phyloP scores from a whole-genome alignment of 2,113 vertebrate genomes.

The Serilophus lunatus region DNA sequence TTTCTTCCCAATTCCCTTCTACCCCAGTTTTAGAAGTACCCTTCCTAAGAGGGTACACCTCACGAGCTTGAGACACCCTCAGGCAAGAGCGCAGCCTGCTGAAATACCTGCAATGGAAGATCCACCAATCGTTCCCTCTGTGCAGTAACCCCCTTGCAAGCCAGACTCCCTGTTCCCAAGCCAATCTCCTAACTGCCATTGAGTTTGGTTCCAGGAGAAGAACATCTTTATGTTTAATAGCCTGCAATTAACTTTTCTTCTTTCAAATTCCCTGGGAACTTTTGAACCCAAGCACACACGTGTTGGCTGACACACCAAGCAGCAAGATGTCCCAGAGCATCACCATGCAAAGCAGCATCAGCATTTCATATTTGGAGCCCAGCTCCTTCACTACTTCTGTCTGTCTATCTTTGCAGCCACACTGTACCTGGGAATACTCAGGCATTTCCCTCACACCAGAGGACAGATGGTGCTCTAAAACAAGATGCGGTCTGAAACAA shows the following conservation, averaged over 20 bases:
- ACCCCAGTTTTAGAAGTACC: neutral
- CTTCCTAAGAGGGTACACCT: neutral
- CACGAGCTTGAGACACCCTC: neutral
- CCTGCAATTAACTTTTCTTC: neutral
- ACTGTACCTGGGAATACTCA: neutral
- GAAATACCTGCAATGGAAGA: neutral
- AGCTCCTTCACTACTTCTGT: neutral
- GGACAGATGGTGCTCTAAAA: neutral
- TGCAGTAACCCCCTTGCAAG: neutral
- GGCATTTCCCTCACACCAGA: neutral
- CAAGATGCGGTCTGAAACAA: neutral
- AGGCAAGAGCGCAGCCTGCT: neutral
- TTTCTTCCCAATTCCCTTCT: neutral
- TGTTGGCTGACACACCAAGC: neutral
- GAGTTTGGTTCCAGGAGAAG: neutral
- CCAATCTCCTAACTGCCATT: neutral
- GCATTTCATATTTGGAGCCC: fast-evolving
- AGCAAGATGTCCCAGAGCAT: fast-evolving
- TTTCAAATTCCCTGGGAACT: neutral
- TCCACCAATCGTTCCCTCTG: fast-evolving
- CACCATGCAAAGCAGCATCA: neutral
- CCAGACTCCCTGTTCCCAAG: neutral
- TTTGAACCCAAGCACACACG: neutral
- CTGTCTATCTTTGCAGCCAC: neutral
- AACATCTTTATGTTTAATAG: neutral